Evolutionary conservation across 2,888 invertebrate species (phyloP), one percentile per base, ranked within the genome.

Genomic region (Macrophya annulata): DNA sequence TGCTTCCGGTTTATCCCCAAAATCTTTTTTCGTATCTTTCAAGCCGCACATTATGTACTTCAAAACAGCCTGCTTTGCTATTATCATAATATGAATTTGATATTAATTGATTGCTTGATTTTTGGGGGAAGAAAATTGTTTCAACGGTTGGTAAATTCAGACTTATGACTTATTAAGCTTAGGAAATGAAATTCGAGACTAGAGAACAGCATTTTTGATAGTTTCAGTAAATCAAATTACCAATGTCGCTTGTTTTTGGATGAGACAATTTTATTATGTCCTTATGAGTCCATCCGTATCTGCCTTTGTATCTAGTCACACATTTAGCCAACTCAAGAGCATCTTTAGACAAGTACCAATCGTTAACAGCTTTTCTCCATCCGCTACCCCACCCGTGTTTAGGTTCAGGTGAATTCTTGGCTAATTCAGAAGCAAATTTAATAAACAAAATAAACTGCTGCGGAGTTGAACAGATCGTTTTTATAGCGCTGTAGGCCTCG

Each of bases 251-350:
- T 72, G 94, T 88, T 91, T 95, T 95, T 4, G 95, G 90, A 91
- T 96, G 96, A 45, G 94, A 95, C 89, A 96, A 94, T 88, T 95
- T 95, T 0, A 96, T 93, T n/a, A 97, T 94, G 88, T 96, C 97
- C 89, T 96, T 96, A 91, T 97, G 97, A 0, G 95, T 95, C 94
- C 97, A 96, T 5, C 96, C 96, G 89, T 96, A 95, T 87, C 96
- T 94, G 10, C 95, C 95, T 82, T 95, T 95, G 84, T 95, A 95
- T 90, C 95, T 95, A 5, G 96, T 95, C 31, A 97, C 94, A 87
- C 96, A 95, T 88, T 95, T 94, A 0, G 96, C 96, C 68, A 97
- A 93, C 82, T 95, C 95, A 91, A 95, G 91, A 0, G 96, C 95
- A 17, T 95, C 94, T 91, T 95, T 96, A 3, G 93, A 94, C 31